Base-by-base conservation (phyloP, 1,140 invertebrate genomes). In the Melitaea cinxia region DNA sequence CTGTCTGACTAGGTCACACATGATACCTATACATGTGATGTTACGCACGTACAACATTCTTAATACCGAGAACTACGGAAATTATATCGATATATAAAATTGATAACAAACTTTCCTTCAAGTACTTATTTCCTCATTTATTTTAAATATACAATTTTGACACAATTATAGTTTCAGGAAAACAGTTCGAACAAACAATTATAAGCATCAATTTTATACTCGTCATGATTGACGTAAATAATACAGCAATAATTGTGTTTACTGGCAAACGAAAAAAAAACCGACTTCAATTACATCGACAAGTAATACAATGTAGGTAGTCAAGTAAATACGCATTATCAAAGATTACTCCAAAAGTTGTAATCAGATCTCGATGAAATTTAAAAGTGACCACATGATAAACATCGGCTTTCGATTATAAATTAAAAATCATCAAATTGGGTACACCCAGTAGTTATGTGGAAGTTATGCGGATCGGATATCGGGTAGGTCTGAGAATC, bases 1-100 rank as follows among this genome's bases (percentile, higher is more conserved):
- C 71, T 35, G 67, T 73, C 67, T 70, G 64, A 47, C 26, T n/a
- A n/a, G 59, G 42, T 55, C 15, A 37, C 53, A 37, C 28, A 12
- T 4, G 5, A 66, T 45, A 42, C 24, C 4, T 53, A 65, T 37
- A 35, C 6, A 26, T 26, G 6, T 65, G 63, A 59, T 66, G 56
- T 66, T 56, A 60, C 54, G 12, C 49, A 59, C 37, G 37, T 17
- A 59, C 19, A 60, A 10, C 14, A 54, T 12, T 7, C 1, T 19
- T 7, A 14, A 53, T 69, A 64, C 56, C 12, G 45, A 30, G 67
- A 69, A 65, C 19, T 19, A 19, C 24, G 28, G 50, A 47, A 63
- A 49, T 1, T 63, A 19, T 55, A 63, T 63, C 60, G 21, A 63
- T 21, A 24, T 3, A 30, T 10, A 61, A 26, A 61, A 49, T 10